Conservation (phyloP, 2,113 vertebrate genomes). For the Paraplagusia blochii region DNA sequence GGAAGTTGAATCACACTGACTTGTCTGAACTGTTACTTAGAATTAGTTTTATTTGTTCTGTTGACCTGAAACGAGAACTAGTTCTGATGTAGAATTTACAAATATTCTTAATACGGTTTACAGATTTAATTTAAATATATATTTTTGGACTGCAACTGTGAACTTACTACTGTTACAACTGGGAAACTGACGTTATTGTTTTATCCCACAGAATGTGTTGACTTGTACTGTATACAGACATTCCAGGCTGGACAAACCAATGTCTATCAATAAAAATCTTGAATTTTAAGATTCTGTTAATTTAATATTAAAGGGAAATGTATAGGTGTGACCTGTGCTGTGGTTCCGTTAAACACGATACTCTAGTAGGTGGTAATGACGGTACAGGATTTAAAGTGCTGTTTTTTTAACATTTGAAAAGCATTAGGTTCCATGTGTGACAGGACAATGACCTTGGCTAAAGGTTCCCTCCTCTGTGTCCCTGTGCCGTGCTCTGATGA, state of each 20-base stretch:
- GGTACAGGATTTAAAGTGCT: slow-evolving; percentile 16
- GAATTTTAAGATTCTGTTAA: background rate
- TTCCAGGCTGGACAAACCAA: background rate
- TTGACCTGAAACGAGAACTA: too few species aligned
- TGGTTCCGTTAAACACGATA: background rate
- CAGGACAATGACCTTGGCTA: slow-evolving; percentile 77
- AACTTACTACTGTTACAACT: background rate
- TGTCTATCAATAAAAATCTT: too few species aligned
- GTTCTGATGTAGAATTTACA: background rate
- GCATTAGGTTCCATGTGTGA: slow-evolving; percentile 45
- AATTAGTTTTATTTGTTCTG: too few species aligned
- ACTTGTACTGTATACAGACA: slow-evolving; percentile 9
- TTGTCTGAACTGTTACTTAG: too few species aligned
- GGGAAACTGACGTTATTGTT: background rate
- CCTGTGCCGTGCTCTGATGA: slow-evolving; percentile 66
- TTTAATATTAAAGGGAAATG: background rate
- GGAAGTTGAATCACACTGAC: background rate
- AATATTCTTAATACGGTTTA: background rate
- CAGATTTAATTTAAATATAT: background rate
- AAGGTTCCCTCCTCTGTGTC: slow-evolving; percentile 44
- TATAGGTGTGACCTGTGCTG: background rate
- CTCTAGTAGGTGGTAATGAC: slow-evolving; percentile 4
- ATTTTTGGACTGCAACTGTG: slow-evolving; percentile 2
- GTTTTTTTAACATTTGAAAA: slow-evolving; percentile 23
- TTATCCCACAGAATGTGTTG: background rate